phyloP scores from a whole-genome alignment of 2,113 vertebrate genomes.

The Pseudopipra pipra region DNA sequence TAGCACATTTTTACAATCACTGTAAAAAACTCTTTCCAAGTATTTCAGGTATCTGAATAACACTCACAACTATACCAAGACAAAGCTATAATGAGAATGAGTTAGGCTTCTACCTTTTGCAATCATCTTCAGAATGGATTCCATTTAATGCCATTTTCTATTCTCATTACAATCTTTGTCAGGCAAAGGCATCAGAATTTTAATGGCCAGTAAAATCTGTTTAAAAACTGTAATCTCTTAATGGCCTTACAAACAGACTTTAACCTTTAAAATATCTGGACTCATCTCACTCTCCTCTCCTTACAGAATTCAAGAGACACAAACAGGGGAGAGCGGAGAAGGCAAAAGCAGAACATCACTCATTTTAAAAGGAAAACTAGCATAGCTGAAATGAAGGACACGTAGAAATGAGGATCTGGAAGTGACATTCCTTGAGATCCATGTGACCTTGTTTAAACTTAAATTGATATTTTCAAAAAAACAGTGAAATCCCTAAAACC shows the following conservation, averaged over 20 bases:
- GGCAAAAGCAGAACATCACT: background rate
- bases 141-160: conserved; percentile 36
- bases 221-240: conserved; percentile 35
- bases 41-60: conserved; percentile 30
- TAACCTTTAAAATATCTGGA: conserved; percentile 8
- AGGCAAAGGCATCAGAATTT: conserved; percentile 20
- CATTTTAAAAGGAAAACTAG: background rate
- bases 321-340: background rate
- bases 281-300: background rate
- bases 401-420: background rate
- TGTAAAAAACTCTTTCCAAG: conserved; percentile 31
- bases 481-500: background rate
- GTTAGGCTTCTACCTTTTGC: conserved; percentile 15
- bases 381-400: background rate
- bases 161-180: conserved; percentile 36
- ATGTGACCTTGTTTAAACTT: background rate
- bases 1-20: conserved; percentile 13
- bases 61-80: conserved; percentile 28
- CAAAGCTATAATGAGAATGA: conserved; percentile 36
- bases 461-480: background rate
- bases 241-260: background rate
- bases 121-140: conserved; percentile 41
- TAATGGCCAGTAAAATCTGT: conserved; percentile 27
- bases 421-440: background rate
- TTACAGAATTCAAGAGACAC: background rate